Evolutionary conservation across 2,797 vertebrate species (phyloP).

Genomic region (Chiroxiphia lanceolata): DNA sequence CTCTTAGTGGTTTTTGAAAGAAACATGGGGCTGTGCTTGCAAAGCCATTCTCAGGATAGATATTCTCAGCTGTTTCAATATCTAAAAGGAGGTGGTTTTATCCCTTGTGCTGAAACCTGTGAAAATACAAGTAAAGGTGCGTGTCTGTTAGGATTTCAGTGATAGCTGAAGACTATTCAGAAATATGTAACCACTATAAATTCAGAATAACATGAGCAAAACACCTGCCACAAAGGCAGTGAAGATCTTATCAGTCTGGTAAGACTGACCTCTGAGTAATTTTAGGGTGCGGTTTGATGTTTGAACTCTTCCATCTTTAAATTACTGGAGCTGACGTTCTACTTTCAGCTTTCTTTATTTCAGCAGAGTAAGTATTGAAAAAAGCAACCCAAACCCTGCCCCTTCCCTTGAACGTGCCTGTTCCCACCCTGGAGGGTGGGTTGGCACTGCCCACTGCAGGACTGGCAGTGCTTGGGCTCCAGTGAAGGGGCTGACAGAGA

Average conservation of each 20-base stretch:
- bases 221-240: not conserved
- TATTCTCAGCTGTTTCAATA: not conserved
- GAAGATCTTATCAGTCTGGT: not conserved
- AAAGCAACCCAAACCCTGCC: not conserved
- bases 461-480: not conserved
- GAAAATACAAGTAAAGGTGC: not conserved
- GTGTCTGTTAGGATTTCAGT: not conserved
- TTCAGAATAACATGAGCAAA: not conserved
- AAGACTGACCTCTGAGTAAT: not conserved
- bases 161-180: not conserved
- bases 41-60: not conserved
- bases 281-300: not conserved
- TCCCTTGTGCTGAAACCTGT: not conserved
- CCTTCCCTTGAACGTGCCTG: not conserved
- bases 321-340: not conserved
- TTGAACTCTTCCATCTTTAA: not conserved
- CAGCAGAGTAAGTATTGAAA: not conserved
- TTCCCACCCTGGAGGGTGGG: not conserved
- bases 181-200: not conserved
- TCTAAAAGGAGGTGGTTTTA: not conserved
- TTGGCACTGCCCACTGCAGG: not conserved
- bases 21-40: not conserved
- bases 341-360: constrained; percentile 5
- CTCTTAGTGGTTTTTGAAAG: not conserved
- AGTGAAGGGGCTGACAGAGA: not conserved